Evolutionary conservation across 37 sponge, comb jelly and placozoan genomes (phyloP), one percentile per base, ranked within the genome.

Genomic region (Halisarca cf. caerulea): DNA sequence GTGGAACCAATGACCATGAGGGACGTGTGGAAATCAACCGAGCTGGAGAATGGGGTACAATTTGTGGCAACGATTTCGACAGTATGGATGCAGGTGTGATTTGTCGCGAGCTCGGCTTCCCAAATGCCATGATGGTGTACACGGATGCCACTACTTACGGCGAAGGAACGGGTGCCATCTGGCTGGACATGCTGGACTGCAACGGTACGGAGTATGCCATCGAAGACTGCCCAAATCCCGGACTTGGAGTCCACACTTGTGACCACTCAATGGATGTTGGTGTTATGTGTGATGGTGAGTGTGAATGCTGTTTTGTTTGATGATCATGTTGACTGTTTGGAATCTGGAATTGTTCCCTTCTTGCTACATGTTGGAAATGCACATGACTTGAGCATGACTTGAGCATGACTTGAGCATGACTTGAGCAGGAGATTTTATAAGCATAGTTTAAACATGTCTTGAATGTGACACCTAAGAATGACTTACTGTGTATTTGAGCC

Each of bases 221-320:
- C 14, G 55, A 28, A n/a, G 58, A 79, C 51, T 79, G 80, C 58
- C 55, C 80, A 23, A 51, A 51, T 33, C 20, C 25, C 20, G 80
- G 58, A 0, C 55, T 47, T 25, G 69, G 59, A 14, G 23, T 21
- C 3, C 81, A 80, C 61, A 66, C 61, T 51, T 82, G 83, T 66
- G n/a, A 27, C 53, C 83, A 82, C 51, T 32, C 35, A 17, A 15
- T 66, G 9, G 83, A 82, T 82, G 83, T 51, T 11, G 68, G 33
- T 1, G 69, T 68, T 30, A 34, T 68, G 32, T 68, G 69, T 27
- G 69, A 6, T 4, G 35, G 69, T 68, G 35, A 68, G 69, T 30
- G n/a, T n/a, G n/a, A n/a, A n/a, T n/a, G n/a, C n/a, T n/a, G n/a
- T n/a, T n/a, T n/a, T n/a, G n/a, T n/a, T 47, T 47, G 51, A 47